These are phyloP conservation scores for Orthosia gothica DNA, from an alignment of 2,888 invertebrate genomes.

Conservation along the genomic window DNA sequence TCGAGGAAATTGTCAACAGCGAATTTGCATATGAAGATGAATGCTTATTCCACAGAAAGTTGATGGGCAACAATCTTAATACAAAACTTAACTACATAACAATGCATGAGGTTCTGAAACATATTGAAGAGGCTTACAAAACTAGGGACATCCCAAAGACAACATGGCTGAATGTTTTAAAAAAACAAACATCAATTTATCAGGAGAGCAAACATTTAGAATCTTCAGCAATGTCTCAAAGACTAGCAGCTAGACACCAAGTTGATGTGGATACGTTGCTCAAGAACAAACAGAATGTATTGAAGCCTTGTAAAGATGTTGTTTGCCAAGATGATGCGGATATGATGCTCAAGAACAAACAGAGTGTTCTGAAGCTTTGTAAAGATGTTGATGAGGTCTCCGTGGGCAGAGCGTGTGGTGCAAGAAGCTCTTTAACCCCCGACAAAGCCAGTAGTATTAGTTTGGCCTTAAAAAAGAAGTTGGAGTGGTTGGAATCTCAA, in stretches of 20 bases:
- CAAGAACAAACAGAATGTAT: slow-evolving; percentile 74
- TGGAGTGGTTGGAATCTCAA: slow-evolving; percentile 41
- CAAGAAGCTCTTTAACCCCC: not conserved
- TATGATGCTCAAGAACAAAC: slow-evolving; percentile 71
- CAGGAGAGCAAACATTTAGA: slow-evolving; percentile 69
- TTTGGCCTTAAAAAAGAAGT: slow-evolving; percentile 33
- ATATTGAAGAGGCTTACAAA: slow-evolving; percentile 70
- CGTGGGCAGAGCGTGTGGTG: slow-evolving; percentile 71
- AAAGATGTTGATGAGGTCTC: slow-evolving; percentile 79
- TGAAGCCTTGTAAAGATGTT: slow-evolving; percentile 78
- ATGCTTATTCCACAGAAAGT: slow-evolving; percentile 73
- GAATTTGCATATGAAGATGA: slow-evolving; percentile 74
- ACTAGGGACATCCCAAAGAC: slow-evolving; percentile 54
- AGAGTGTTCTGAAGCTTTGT: slow-evolving; percentile 76
- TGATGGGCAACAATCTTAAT: slow-evolving; percentile 73
- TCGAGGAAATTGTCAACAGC: slow-evolving; percentile 70
- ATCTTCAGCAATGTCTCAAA: slow-evolving; percentile 65
- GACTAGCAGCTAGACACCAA: slow-evolving; percentile 66
- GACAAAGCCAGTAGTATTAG: not conserved
- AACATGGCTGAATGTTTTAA: slow-evolving; percentile 67
- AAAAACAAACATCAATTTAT: slow-evolving; percentile 73
- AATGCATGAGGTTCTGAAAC: slow-evolving; percentile 69
- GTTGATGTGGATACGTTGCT: slow-evolving; percentile 55
- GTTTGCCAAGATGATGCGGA: slow-evolving; percentile 47
- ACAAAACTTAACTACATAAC: slow-evolving; percentile 71